These are phyloP conservation scores for Bibio marci DNA, from an alignment of 2,888 invertebrate species.

Conservation along the genomic window DNA sequence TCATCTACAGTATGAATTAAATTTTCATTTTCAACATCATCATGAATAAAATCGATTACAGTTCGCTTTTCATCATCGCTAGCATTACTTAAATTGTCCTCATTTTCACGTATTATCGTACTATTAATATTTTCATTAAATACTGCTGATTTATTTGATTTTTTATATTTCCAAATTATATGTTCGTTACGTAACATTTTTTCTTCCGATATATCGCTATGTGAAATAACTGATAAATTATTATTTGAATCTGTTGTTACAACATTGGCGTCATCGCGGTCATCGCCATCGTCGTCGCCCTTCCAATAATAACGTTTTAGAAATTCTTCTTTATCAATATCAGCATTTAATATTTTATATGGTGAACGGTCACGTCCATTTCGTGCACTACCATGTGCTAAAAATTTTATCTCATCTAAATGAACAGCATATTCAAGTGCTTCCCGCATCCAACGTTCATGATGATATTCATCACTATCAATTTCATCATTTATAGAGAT, in stretches of 20 bases:
- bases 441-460: neutral
- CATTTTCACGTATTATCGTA: no score
- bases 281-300: neutral
- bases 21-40: no score
- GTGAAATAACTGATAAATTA: neutral
- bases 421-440: neutral
- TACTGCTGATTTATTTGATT: no score
- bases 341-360: neutral
- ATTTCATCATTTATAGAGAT: constrained; percentile 2
- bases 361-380: constrained; percentile 1
- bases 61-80: no score
- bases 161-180: neutral
- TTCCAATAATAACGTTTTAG: neutral
- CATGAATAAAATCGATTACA: no score
- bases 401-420: neutral
- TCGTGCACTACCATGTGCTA: neutral
- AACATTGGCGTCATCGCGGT: no score
- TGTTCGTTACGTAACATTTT: neutral
- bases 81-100: no score
- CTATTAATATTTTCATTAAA: no score
- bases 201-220: neutral
- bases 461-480: constrained; percentile 7
- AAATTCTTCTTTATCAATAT: neutral
- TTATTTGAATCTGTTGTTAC: neutral
- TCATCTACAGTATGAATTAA: no score